Evolutionary conservation across 2,888 invertebrate genomes (phyloP).

Genomic region (Punctoribates punctum): DNA sequence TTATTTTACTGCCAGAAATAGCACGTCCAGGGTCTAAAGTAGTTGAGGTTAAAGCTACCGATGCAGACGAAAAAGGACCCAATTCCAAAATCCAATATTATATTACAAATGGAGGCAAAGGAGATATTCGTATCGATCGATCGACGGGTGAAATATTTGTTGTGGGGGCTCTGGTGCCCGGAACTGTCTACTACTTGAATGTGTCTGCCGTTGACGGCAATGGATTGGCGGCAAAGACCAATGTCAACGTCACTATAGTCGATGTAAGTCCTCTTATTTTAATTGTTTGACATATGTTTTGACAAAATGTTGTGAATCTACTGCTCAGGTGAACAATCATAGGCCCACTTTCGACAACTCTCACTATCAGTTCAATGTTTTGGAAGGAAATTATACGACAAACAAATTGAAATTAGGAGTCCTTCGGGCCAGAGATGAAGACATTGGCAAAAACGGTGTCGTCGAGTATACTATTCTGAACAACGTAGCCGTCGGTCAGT

Average conservation of each 20-base stretch:
- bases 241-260: constrained; percentile 65
- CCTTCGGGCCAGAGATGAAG: constrained; percentile 72
- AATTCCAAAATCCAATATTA: constrained; percentile 50
- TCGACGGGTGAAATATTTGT: constrained; percentile 50
- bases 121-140: constrained; percentile 51
- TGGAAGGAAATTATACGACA: constrained; percentile 71
- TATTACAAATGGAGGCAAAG: constrained; percentile 49
- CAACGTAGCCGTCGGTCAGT: constrained; percentile 44
- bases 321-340: constrained; percentile 67
- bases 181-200: constrained; percentile 58
- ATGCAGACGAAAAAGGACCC: constrained; percentile 50
- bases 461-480: constrained; percentile 61
- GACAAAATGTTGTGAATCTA: too few species aligned
- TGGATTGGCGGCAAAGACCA: constrained; percentile 65
- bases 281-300: neutral
- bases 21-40: constrained; percentile 51
- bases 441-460: constrained; percentile 74
- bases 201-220: constrained; percentile 73
- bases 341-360: constrained; percentile 75
- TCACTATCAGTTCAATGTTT: constrained; percentile 75
- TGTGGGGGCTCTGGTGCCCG: constrained; percentile 48
- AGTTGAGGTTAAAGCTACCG: constrained; percentile 62
- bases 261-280: constrained; percentile 54
- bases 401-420: constrained; percentile 65
- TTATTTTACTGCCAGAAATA: constrained; percentile 52